These are phyloP conservation scores for Drosophila trichaetosa DNA, from an alignment of 2,888 invertebrate species.

Conservation along the genomic window DNA sequence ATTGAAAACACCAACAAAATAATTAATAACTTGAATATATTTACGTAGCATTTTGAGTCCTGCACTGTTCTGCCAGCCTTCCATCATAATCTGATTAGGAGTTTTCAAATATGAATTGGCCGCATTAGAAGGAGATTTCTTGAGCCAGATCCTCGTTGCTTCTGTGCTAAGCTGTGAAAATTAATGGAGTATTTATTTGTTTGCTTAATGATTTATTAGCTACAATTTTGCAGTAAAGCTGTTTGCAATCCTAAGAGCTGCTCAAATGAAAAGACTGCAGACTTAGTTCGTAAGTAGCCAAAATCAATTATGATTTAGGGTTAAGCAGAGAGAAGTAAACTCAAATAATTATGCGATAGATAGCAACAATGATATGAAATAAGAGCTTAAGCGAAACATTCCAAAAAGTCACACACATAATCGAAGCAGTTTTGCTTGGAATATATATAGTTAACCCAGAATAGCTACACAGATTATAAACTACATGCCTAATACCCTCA, in stretches of 20 bases:
- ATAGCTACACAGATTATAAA: constrained; percentile 14
- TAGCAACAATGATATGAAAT: neutral
- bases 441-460: neutral
- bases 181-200: constrained; percentile 78
- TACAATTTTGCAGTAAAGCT: constrained; percentile 38
- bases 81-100: constrained; percentile 68
- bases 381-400: neutral
- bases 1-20: constrained; percentile 58
- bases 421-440: neutral
- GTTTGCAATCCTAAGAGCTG: constrained; percentile 27
- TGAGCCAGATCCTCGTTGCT: constrained; percentile 19
- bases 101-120: constrained; percentile 70
- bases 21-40: constrained; percentile 72
- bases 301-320: neutral
- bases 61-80: constrained; percentile 32
- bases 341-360: neutral
- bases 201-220: constrained; percentile 73
- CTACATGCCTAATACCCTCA: constrained; percentile 6
- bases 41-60: constrained; percentile 57
- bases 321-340: neutral
- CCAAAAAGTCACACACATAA: neutral
- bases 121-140: constrained; percentile 49
- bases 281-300: constrained; percentile 3
- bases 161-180: constrained; percentile 70
- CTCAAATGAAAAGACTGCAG: constrained; percentile 8